Percentiles rank a stretch among this genome's conserved stretches.
Conservation (phyloP, 2,888 invertebrate genomes). For the Tenthredo livida region DNA sequence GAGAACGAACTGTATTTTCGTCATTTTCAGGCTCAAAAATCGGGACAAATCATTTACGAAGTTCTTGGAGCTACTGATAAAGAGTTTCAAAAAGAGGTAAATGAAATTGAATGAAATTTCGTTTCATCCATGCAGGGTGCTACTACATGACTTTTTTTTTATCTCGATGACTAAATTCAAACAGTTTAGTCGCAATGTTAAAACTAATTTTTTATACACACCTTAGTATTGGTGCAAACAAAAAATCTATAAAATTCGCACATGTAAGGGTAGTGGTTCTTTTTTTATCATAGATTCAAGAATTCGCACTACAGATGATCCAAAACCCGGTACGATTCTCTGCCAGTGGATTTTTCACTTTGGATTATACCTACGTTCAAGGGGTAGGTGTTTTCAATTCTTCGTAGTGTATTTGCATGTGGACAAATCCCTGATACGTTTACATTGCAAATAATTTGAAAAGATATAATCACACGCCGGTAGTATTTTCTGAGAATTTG, state of each 20-base stretch:
- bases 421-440: background rate
- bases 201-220: background rate
- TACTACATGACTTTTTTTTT: background rate
- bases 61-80: conserved; percentile 26
- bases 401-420: background rate
- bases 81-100: conserved; percentile 41
- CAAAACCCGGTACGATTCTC: conserved; percentile 52
- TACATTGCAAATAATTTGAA: background rate
- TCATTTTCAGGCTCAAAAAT: conserved; percentile 25
- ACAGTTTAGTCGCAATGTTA: background rate
- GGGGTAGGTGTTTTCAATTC: conserved; percentile 30
- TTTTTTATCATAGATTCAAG: conserved; percentile 46
- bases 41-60: conserved; percentile 38
- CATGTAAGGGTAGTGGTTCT: background rate
- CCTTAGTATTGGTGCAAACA: background rate
- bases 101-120: background rate
- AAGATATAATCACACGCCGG: background rate
- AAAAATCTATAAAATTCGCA: background rate
- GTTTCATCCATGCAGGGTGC: background rate
- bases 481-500: background rate
- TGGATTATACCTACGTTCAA: conserved; percentile 50
- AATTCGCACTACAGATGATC: conserved; percentile 51
- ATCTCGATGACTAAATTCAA: background rate
- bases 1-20: background rate
- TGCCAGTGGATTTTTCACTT: conserved; percentile 44